phyloP scores from a whole-genome alignment of 2,888 invertebrate genomes.

The Galerucella pusilla region DNA sequence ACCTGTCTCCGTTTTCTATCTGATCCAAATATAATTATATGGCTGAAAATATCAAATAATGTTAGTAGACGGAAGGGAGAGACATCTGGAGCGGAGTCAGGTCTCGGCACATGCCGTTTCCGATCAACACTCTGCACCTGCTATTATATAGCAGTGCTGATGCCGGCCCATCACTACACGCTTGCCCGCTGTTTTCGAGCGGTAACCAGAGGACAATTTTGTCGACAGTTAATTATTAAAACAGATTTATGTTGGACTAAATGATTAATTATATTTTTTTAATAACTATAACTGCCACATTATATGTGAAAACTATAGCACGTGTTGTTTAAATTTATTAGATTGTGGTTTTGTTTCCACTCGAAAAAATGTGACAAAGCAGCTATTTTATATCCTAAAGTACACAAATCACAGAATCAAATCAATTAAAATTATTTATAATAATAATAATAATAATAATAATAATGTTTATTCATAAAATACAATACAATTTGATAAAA shows the following conservation, averaged over 20 bases:
- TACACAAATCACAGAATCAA: background rate
- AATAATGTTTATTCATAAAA: no score
- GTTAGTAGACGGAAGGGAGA: slow-evolving; percentile 18
- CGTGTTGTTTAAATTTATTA: background rate
- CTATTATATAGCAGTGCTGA: background rate
- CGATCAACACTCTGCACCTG: slow-evolving; percentile 31
- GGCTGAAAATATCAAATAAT: slow-evolving; percentile 29
- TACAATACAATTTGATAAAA: no score
- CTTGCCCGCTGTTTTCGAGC: slow-evolving; percentile 11
- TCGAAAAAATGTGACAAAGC: no score
- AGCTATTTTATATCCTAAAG: no score
- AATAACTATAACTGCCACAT: background rate
- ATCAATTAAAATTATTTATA: background rate
- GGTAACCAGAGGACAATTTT: background rate
- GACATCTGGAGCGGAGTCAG: slow-evolving; percentile 32
- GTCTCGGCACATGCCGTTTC: slow-evolving; percentile 35
- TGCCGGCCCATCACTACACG: slow-evolving; percentile 12
- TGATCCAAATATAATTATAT: slow-evolving; percentile 29
- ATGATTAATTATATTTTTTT: background rate
- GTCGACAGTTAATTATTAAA: background rate
- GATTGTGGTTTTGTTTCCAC: no score
- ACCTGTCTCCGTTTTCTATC: background rate
- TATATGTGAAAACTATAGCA: background rate
- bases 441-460: no score
- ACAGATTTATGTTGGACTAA: background rate